phyloP scores from a whole-genome alignment of 2,888 invertebrate species.

The Stenolophus ochropezus region DNA sequence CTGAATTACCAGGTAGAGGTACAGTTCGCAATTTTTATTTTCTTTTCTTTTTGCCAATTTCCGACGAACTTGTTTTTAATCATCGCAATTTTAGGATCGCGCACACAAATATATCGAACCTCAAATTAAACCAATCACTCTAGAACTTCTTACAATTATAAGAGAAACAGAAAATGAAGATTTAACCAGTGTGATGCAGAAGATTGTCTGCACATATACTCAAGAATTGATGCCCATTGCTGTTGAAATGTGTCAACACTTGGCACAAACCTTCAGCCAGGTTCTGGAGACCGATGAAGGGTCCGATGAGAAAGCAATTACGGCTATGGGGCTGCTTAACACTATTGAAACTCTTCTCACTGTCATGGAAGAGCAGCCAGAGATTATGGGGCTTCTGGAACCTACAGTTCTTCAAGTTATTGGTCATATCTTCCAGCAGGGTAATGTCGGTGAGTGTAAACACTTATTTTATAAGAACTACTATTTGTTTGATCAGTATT shows the following conservation, averaged over 20 bases:
- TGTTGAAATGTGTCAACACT: conserved; percentile 94
- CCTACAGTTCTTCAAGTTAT: conserved; percentile 94
- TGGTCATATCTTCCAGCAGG: conserved; percentile 87
- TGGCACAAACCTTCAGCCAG: conserved; percentile 88
- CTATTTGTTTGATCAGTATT: no score
- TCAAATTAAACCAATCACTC: conserved; percentile 86
- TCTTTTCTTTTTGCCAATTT: background rate
- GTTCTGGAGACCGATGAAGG: conserved; percentile 87
- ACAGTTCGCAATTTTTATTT: background rate
- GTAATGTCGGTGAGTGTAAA: conserved; percentile 68
- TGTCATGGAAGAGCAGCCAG: conserved; percentile 91
- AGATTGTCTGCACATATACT: conserved; percentile 91
- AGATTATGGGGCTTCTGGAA: conserved; percentile 92
- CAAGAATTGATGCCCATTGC: conserved; percentile 94
- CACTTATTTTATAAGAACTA: background rate
- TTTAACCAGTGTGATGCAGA: conserved; percentile 96
- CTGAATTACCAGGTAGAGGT: conserved; percentile 82
- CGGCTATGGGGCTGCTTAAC: conserved; percentile 96
- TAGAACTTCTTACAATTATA: conserved; percentile 92
- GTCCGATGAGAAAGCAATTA: conserved; percentile 96
- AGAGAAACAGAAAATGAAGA: conserved; percentile 98
- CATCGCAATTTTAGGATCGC: conserved; percentile 68
- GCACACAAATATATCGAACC: conserved; percentile 86
- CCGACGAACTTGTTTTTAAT: background rate
- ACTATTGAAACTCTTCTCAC: conserved; percentile 96